A percentile compares a stretch with the other conserved stretches of the same genome.
Evolutionary conservation across 2,113 vertebrate genomes (phyloP).

Genomic region (Lathamus discolor): DNA sequence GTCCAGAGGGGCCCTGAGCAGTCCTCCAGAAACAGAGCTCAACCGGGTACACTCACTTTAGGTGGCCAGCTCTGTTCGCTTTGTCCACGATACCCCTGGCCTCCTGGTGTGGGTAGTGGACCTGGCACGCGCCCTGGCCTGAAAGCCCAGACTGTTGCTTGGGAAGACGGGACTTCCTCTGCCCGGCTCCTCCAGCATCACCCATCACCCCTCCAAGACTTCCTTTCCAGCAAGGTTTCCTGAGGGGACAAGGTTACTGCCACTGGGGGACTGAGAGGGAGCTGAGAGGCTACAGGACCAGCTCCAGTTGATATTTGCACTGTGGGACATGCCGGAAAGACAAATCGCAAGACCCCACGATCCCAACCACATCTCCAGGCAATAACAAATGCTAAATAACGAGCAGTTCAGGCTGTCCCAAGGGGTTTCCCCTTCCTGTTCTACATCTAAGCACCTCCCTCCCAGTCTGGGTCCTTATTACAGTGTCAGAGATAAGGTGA

Average conservation of each 20-base stretch:
- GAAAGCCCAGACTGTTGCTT: background rate
- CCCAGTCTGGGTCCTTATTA: background rate
- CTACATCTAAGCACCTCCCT: rapidly evolving
- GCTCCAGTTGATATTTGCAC: background rate
- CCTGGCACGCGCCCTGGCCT: background rate
- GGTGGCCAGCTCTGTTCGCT: background rate
- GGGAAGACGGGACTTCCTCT: rapidly evolving
- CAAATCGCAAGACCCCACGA: background rate
- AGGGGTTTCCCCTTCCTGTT: background rate
- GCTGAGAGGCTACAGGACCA: background rate
- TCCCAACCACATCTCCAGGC: background rate
- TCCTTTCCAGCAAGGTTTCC: background rate
- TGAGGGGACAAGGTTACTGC: background rate
- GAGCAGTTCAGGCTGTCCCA: background rate
- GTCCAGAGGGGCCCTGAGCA: background rate
- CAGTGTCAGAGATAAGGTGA: background rate
- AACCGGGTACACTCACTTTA: background rate
- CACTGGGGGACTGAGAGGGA: background rate
- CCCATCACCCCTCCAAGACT: background rate
- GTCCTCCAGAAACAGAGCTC: background rate
- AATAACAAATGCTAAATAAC: background rate
- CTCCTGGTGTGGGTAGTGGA: background rate
- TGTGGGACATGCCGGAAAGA: background rate
- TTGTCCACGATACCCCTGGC: background rate
- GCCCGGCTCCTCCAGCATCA: background rate